A percentile compares a stretch with the other conserved stretches of the same genome.
Conservation (phyloP, 2,888 invertebrate species). For the Watsonalla binaria region DNA sequence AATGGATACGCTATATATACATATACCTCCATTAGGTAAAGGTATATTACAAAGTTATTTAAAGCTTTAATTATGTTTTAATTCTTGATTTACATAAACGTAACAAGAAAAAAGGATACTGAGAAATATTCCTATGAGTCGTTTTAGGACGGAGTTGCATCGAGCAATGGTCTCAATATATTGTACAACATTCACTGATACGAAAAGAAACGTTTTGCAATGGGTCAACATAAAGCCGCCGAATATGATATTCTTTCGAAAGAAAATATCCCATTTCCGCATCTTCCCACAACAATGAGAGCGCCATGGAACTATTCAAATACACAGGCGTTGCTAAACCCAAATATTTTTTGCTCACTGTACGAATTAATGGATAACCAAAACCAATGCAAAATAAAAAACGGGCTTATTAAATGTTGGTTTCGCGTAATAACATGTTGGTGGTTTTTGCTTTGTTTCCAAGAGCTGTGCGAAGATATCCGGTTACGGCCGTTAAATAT, state of each 20-base stretch:
- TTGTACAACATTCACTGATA: slow-evolving; percentile 46
- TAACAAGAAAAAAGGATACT: no score
- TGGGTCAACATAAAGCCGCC: slow-evolving; percentile 66
- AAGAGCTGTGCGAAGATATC: slow-evolving; percentile 68
- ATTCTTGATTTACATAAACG: no score
- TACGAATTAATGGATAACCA: slow-evolving; percentile 77
- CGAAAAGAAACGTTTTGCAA: slow-evolving; percentile 54
- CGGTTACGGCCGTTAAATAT: slow-evolving; percentile 78
- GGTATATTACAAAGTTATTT: no score
- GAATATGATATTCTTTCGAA: slow-evolving; percentile 77
- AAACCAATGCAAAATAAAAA: slow-evolving; percentile 73
- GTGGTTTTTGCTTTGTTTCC: slow-evolving; percentile 77
- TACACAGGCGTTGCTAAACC: slow-evolving; percentile 63
- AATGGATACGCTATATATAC: no score
- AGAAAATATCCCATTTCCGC: slow-evolving; percentile 80
- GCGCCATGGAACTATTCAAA: slow-evolving; percentile 75
- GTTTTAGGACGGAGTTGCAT: slow-evolving; percentile 1
- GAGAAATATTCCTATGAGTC: background rate
- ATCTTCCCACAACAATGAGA: slow-evolving; percentile 76
- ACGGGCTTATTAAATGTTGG: slow-evolving; percentile 77
- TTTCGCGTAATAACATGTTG: slow-evolving; percentile 77
- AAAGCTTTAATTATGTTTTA: no score
- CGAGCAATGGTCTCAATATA: slow-evolving; percentile 23
- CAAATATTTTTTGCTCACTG: slow-evolving; percentile 62
- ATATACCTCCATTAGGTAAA: no score